Conservation (phyloP, 1,140 invertebrate species). For the Palaemon carinicauda region DNA sequence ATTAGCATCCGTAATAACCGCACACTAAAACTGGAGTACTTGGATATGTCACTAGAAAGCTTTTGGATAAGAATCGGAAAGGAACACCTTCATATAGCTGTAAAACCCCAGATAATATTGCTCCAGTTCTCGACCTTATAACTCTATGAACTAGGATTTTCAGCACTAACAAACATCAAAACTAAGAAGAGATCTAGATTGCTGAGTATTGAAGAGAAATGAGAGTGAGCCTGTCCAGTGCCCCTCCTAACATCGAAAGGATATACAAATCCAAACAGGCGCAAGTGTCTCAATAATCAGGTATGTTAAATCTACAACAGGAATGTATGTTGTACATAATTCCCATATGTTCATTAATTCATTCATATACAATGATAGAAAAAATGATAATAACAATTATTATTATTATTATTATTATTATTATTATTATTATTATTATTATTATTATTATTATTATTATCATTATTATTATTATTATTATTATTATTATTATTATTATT, state of each 20-base stretch:
- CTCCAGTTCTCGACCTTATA: conserved; percentile 3
- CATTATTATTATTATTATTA: no score
- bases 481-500: no score
- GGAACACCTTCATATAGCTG: background rate
- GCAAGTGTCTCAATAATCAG: background rate
- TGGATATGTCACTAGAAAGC: background rate
- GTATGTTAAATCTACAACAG: no score
- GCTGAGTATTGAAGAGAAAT: background rate
- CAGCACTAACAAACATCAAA: background rate
- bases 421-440: no score
- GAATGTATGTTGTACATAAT: no score
- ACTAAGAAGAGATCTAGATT: conserved; percentile 1
- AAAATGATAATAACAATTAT: no score
- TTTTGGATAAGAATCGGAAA: conserved; percentile 2
- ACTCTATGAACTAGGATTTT: conserved; percentile 12
- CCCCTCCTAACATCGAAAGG: background rate
- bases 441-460: no score
- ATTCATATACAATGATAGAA: no score
- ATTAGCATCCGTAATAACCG: background rate
- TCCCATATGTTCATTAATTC: no score
- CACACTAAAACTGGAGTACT: conserved; percentile 3
- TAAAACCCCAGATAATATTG: background rate
- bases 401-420: no score
- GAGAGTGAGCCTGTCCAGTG: background rate
- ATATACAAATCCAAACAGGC: background rate